A percentile compares a stretch with the other conserved stretches of the same genome.
Conservation (phyloP, 2,888 invertebrate genomes). For the Heterodera filipjevi region DNA sequence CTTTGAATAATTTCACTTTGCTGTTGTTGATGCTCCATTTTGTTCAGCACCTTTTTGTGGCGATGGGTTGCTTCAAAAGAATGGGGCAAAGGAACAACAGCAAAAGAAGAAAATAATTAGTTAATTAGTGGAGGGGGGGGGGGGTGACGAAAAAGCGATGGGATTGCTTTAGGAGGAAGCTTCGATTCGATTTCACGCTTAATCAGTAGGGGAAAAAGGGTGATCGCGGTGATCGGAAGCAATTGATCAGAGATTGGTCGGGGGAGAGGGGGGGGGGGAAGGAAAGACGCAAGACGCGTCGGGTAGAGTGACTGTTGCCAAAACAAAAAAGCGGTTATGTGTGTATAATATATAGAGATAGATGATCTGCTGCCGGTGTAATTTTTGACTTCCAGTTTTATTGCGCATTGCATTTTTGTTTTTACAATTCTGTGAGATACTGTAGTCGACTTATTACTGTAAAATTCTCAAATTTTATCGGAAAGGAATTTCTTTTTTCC, state of each 20-base stretch:
- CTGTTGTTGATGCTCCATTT: background rate
- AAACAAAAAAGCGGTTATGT: background rate
- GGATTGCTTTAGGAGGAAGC: background rate
- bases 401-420: no score
- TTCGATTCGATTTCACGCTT: background rate
- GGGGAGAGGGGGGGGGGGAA: background rate
- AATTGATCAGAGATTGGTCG: conserved; percentile 1
- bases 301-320: background rate
- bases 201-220: background rate
- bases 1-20: background rate
- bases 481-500: no score
- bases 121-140: background rate
- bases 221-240: background rate
- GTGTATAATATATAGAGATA: no score
- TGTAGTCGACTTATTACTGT: no score
- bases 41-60: background rate
- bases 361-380: background rate
- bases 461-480: no score
- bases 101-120: background rate
- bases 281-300: background rate
- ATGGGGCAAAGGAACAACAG: background rate
- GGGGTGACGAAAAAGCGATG: background rate
- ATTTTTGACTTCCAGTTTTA: no score
- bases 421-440: no score
- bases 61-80: background rate